phyloP scores from a whole-genome alignment of 2,797 vertebrate genomes.

The Tinamus major region DNA sequence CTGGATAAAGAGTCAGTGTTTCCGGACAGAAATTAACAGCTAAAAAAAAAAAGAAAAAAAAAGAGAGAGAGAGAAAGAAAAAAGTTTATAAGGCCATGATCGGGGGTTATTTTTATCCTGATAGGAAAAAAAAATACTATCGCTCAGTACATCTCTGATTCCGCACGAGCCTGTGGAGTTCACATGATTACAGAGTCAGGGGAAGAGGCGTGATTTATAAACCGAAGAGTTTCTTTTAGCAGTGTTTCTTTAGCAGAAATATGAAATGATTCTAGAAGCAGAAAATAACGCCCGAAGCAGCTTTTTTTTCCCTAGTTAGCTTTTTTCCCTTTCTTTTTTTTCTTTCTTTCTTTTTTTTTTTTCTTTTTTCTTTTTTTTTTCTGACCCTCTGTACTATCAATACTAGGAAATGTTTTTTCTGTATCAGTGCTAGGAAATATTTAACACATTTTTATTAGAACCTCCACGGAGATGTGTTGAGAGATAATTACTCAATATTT shows the following conservation, averaged over 20 bases:
- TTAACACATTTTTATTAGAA: neutral
- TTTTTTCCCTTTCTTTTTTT: accelerated
- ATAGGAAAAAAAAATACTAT: neutral
- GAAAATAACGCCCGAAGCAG: neutral
- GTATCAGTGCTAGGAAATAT: neutral
- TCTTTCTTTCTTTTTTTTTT: accelerated
- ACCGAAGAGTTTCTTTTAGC: neutral
- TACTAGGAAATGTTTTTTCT: neutral
- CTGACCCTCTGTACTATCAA: neutral
- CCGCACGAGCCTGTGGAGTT: neutral
- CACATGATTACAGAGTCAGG: neutral
- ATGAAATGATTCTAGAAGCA: neutral
- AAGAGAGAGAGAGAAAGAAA: too few relatives aligned
- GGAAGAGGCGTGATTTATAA: neutral
- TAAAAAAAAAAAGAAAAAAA: neutral
- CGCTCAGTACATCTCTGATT: neutral
- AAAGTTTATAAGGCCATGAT: neutral
- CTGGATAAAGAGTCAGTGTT: neutral
- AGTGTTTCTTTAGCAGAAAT: neutral
- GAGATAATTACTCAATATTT: neutral
- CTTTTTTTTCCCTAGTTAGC: accelerated
- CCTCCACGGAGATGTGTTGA: neutral
- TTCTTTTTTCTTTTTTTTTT: too few relatives aligned
- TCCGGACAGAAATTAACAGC: neutral
- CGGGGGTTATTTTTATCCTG: neutral